Percentiles rank a stretch among this genome's conserved stretches.
These are phyloP conservation scores for Balanococcus diminutus DNA, from an alignment of 2,888 invertebrate genomes.

Conservation along the genomic window DNA sequence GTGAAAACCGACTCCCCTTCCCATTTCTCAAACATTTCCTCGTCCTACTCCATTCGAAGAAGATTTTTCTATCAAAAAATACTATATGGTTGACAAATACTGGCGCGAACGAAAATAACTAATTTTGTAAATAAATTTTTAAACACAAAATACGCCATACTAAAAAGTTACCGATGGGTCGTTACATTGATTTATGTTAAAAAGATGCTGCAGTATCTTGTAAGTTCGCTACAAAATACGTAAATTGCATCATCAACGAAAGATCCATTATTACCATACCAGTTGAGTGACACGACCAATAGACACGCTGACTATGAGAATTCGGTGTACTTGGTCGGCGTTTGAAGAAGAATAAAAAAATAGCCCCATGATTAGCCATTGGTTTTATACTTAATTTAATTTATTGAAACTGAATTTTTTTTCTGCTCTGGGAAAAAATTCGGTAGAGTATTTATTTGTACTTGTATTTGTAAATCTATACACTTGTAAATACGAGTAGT, in stretches of 20 bases:
- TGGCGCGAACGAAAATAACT: not conserved
- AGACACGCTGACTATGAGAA: no score
- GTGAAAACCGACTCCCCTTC: not conserved
- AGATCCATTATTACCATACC: no score
- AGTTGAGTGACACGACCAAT: no score
- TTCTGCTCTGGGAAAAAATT: not conserved
- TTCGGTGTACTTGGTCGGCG: no score
- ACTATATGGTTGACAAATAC: not conserved
- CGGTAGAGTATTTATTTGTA: not conserved
- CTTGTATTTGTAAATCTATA: no score
- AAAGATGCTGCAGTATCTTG: not conserved
- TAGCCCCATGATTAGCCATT: not conserved
- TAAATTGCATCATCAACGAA: not conserved
- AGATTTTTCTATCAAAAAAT: not conserved
- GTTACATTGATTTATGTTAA: not conserved
- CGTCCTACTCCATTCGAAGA: not conserved
- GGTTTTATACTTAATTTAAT: not conserved
- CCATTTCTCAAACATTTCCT: not conserved
- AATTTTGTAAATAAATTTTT: conserved; percentile 4
- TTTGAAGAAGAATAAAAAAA: not conserved
- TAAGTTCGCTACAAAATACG: not conserved
- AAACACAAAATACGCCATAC: not conserved
- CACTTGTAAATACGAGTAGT: not conserved
- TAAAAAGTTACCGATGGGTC: not conserved
- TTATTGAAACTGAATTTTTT: not conserved